These are phyloP conservation scores for Hormaphis cornu DNA, from an alignment of 1,140 invertebrate genomes.

Conservation along the genomic window DNA sequence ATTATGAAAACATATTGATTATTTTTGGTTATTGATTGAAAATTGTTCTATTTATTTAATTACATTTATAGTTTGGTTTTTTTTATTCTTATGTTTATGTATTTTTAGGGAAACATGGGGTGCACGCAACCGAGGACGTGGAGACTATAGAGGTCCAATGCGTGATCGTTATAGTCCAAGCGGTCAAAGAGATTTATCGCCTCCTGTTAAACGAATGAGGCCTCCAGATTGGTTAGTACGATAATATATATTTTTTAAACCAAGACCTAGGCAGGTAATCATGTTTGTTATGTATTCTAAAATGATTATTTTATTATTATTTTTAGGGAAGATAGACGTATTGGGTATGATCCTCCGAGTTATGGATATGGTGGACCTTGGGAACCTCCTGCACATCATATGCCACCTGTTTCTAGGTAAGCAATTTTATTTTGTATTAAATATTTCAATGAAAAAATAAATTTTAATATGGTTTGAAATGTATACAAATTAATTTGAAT, in stretches of 20 bases:
- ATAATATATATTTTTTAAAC: neutral
- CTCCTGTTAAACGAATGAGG: conserved; percentile 69
- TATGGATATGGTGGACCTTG: conserved; percentile 26
- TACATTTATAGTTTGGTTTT: neutral
- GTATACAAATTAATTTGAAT: neutral
- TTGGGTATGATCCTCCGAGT: conserved; percentile 30
- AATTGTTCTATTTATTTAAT: neutral
- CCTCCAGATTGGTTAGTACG: conserved; percentile 55
- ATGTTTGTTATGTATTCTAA: conserved; percentile 4
- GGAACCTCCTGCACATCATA: conserved; percentile 25
- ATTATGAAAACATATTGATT: too few species aligned
- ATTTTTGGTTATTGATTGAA: too few species aligned
- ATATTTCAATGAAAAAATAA: neutral
- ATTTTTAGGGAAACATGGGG: conserved; percentile 51
- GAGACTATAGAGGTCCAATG: conserved; percentile 43
- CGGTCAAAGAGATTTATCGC: conserved; percentile 57
- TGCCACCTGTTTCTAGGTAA: conserved; percentile 30
- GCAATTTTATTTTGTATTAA: neutral
- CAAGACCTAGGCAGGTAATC: neutral
- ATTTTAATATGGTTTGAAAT: neutral
- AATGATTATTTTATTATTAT: conserved; percentile 1
- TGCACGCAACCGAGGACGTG: conserved; percentile 49
- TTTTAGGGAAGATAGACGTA: conserved; percentile 40
- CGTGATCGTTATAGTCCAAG: conserved; percentile 58
- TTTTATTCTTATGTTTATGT: neutral